Base-by-base conservation (phyloP, 1,140 invertebrate species). In the Calliphora vicina region DNA sequence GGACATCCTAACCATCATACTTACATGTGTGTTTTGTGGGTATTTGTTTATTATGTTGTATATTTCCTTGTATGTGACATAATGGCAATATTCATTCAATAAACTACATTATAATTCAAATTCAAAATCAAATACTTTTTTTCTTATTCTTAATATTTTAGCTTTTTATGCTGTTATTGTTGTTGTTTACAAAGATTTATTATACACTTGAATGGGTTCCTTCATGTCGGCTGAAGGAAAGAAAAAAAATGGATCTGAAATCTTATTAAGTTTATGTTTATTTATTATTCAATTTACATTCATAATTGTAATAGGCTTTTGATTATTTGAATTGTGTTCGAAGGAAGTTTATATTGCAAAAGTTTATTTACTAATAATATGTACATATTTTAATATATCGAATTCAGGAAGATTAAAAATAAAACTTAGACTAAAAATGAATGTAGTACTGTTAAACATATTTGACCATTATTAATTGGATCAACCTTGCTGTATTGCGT, bases 21-120 rank as follows among this genome's bases (percentile, higher is more conserved):
- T 35, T 35, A 2, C 6, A 35, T 8, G 35, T 35, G 35, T 8
- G 35, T 35, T 35, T 35, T 35, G 35, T 35, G 35, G 35, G 10
- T 35, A 6, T 67, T 67, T 67, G n/a, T 23, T 67, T 67, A 67
- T 67, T 67, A 23, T 67, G 61, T 67, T 67, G 61, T 67, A 67
- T 67, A 25, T 43, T 67, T 10, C 9, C 20, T 20, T 67, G 74
- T 78, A 78, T 78, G 35, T 78, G 74, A 78, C 74, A 78, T 78
- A 78, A 78, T 78, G 74, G 35, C 42, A 78, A 78, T 45, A 78
- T 23, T 78, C 35, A 78, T 78, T 43, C 74, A 78, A 78, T 78
- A 78, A 78, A 78, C 74, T 78, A 74, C 74, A 78, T 78, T 78
- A 78, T 78, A 78, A 78, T 78, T 78, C 74, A 78, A 78, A 78